Percentiles rank a stretch among this genome's conserved stretches.
phyloP scores from a whole-genome alignment of 2,797 vertebrate genomes.

The Pseudocheirus occidentalis region DNA sequence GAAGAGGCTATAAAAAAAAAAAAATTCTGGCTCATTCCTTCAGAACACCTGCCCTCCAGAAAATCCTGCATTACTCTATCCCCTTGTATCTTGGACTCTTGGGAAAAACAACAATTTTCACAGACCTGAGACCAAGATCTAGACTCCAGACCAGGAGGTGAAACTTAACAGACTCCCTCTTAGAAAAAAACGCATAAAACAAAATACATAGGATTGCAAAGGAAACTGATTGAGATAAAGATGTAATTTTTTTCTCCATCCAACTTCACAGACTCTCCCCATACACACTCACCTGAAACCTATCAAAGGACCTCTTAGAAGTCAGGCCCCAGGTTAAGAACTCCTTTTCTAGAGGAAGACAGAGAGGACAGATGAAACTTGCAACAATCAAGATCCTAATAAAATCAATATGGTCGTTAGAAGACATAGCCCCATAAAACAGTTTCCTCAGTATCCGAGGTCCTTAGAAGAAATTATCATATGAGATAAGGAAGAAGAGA shows the following conservation, averaged over 20 bases:
- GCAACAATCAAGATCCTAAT: neutral
- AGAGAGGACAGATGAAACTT: constrained; percentile 25
- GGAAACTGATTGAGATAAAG: neutral
- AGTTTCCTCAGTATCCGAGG: neutral
- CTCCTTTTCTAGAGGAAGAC: neutral
- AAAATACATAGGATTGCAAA: neutral
- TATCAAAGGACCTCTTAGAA: neutral
- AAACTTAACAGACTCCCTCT: neutral
- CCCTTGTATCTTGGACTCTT: neutral
- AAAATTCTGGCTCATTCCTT: neutral
- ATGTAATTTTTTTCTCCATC: neutral
- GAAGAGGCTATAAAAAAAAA: neutral
- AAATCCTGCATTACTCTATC: constrained; percentile 12
- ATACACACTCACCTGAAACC: neutral
- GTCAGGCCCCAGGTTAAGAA: constrained; percentile 23
- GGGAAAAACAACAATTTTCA: neutral
- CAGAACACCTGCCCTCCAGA: constrained; percentile 14
- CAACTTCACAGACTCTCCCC: neutral
- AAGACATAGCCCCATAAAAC: neutral
- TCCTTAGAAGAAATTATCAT: neutral
- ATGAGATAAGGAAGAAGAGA: neutral
- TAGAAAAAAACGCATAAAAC: neutral
- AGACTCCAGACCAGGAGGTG: neutral
- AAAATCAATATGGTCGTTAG: neutral
- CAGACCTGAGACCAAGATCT: neutral